phyloP scores from a whole-genome alignment of 2,113 vertebrate species.

The Antennarius striatus region DNA sequence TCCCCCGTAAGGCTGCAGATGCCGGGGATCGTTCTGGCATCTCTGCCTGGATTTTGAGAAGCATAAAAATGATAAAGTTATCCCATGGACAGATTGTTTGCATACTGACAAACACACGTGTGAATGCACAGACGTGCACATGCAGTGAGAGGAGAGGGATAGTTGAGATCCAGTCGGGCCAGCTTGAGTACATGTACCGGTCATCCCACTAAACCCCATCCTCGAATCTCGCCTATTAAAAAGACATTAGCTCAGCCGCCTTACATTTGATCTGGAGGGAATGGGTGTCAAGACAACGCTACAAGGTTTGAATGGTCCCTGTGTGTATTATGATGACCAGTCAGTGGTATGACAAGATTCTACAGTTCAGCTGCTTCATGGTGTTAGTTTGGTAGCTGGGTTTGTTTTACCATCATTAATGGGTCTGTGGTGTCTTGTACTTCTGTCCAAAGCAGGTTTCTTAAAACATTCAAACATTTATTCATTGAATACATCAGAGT shows the following conservation, averaged over 20 bases:
- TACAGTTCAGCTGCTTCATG: conserved; percentile 24
- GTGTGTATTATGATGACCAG: conserved; percentile 66
- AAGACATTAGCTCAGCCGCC: conserved; percentile 89
- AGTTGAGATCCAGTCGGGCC: conserved; percentile 76
- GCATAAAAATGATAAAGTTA: background rate
- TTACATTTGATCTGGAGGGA: conserved; percentile 86
- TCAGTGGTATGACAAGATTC: conserved; percentile 69
- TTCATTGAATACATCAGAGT: too few relatives aligned
- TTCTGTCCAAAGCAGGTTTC: too few relatives aligned
- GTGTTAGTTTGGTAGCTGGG: too few relatives aligned
- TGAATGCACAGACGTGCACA: conserved; percentile 4
- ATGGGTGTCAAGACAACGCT: conserved; percentile 84
- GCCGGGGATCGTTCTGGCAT: too few relatives aligned
- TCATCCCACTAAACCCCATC: conserved; percentile 25
- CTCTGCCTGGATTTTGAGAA: too few relatives aligned
- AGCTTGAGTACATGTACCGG: conserved; percentile 9
- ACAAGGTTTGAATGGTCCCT: conserved; percentile 72
- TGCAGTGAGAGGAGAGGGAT: conserved; percentile 80
- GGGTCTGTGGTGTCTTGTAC: too few relatives aligned
- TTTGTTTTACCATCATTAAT: too few relatives aligned
- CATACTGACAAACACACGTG: background rate
- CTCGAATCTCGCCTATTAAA: conserved; percentile 85
- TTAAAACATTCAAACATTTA: too few relatives aligned
- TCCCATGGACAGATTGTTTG: background rate
- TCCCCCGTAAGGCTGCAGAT: too few relatives aligned